Percentiles rank a stretch among this genome's conserved stretches.
Evolutionary conservation across 2,888 invertebrate genomes (phyloP).

Genomic region (Limenitis camilla): DNA sequence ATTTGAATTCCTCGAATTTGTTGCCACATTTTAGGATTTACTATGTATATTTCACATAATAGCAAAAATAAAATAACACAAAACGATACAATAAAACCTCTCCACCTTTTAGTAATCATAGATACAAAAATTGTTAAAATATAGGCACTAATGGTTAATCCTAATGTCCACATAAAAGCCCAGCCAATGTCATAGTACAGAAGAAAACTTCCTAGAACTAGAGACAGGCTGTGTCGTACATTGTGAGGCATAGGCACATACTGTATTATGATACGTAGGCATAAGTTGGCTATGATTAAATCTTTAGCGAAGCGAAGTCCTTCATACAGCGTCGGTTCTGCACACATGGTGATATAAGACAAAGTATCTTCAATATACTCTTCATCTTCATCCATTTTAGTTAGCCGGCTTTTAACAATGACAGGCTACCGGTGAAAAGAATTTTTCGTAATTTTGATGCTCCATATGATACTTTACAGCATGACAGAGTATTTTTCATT

Average conservation of each 20-base stretch:
- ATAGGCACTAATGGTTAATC: conserved; percentile 54
- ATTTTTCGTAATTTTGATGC: too few species aligned
- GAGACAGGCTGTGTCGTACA: conserved; percentile 59
- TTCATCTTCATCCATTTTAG: conserved; percentile 57
- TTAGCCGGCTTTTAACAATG: conserved; percentile 2
- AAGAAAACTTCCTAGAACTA: conserved; percentile 60
- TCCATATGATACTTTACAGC: too few species aligned
- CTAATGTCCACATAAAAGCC: conserved; percentile 61
- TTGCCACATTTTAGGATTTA: conserved; percentile 82
- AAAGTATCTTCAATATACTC: conserved; percentile 53
- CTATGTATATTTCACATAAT: conserved; percentile 73
- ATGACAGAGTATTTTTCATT: too few species aligned
- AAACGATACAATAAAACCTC: conserved; percentile 49
- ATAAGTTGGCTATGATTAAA: conserved; percentile 60
- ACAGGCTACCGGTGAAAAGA: too few species aligned
- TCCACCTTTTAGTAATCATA: conserved; percentile 47
- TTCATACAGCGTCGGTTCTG: conserved; percentile 64
- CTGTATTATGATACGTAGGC: conserved; percentile 56
- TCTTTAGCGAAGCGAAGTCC: conserved; percentile 68
- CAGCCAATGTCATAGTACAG: conserved; percentile 58
- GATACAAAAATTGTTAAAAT: conserved; percentile 51
- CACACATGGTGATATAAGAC: conserved; percentile 57
- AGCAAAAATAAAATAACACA: conserved; percentile 53
- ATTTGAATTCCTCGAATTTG: conserved; percentile 91
- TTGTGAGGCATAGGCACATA: conserved; percentile 55